Evolutionary conservation across 2,888 invertebrate genomes (phyloP).

Genomic region (Phaonia tiefii): DNA sequence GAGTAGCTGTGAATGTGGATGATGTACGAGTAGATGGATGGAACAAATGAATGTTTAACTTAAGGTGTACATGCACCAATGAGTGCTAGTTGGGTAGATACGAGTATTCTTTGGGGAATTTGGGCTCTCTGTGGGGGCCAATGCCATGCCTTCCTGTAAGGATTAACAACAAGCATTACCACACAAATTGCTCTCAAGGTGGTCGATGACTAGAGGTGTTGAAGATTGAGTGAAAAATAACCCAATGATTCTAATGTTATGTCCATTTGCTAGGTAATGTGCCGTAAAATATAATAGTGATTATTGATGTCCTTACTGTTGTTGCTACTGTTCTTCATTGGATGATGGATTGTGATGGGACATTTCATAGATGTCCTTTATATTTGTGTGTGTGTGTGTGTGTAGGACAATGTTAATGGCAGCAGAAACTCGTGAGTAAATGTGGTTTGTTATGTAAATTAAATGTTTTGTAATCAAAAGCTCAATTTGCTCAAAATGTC

Average conservation of each 20-base stretch:
- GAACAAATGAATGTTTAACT: no score
- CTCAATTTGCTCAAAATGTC: constrained; percentile 46
- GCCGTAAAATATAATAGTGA: constrained; percentile 43
- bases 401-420: not conserved
- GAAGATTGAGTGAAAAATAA: constrained; percentile 14
- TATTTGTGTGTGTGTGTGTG: not conserved
- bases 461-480: constrained; percentile 20
- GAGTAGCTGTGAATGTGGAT: no score
- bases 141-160: not conserved
- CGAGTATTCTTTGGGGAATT: no score
- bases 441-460: constrained; percentile 22
- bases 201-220: constrained; percentile 12
- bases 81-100: no score
- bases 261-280: constrained; percentile 45
- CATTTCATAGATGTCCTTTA: not conserved
- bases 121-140: no score
- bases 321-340: not conserved
- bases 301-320: constrained; percentile 38
- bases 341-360: constrained; percentile 18
- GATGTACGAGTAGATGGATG: no score
- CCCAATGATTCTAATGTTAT: constrained; percentile 46
- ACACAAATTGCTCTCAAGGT: constrained; percentile 24
- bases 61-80: no score
- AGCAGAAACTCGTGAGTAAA: not conserved
- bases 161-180: constrained; percentile 17